Evolutionary conservation across 2,113 vertebrate species (phyloP), one percentile per base, ranked within the genome.

Genomic region (Grammomys surdaster): DNA sequence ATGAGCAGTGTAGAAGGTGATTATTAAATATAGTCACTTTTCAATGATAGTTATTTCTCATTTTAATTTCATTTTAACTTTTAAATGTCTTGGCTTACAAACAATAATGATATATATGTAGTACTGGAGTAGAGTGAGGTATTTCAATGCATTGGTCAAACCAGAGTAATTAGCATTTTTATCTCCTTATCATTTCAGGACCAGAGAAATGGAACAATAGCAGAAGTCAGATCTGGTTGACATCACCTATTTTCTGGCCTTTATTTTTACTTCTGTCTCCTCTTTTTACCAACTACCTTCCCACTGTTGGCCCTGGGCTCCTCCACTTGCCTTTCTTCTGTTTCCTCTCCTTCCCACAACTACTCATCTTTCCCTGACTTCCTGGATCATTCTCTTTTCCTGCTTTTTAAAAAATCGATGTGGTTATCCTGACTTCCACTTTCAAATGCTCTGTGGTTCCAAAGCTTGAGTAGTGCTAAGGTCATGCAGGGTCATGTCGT

Each of bases 151-250:
- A 36, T 13, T 94, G 17, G 54, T 56, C 46, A 84, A 65, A 56
- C 75, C 33, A 67, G 10, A 6, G 13, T 67, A 36, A 82, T 76
- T 40, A 85, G 13, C 36, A 85, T 76, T 67, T 65, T 60, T 36
- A 89, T 43, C 8, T 84, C 26, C 46, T 65, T 46, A 46, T 33
- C 17, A 89, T 84, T 84, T 43, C 26, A 94, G 40, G 13, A 93
- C n/a, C 65, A 96, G 54, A 77, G 54, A 88, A 88, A 77, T 91
- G 86, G n/a, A 43, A 9, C 13, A 96, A 24, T 26, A 65, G 19
- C 33, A 95, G 75, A 97, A 89, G 69, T 17, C 40, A 67, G 9
- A 22, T 92, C 14, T 31, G 51, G 28, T 91, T 90, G 48, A 70
- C 11, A 16, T 89, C 63, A 13, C 10, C 33, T n/a, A 56, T 67